These are phyloP conservation scores for Acanthiza pusilla DNA, from an alignment of 2,797 vertebrate genomes.

Conservation along the genomic window DNA sequence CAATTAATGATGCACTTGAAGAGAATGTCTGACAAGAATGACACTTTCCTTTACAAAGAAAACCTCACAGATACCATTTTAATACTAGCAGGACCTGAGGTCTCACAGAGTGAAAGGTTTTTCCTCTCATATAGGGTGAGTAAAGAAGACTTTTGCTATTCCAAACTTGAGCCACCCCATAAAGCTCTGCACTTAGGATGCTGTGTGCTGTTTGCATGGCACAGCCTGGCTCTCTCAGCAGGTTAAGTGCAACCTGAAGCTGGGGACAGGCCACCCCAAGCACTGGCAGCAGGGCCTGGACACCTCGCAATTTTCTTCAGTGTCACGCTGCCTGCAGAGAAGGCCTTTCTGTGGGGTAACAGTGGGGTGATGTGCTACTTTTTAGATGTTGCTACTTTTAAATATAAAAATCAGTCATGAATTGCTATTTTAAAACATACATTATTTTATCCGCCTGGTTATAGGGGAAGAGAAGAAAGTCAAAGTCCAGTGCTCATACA, in stretches of 20 bases:
- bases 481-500: not conserved
- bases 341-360: not conserved
- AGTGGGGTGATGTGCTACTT: not conserved
- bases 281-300: fast-evolving
- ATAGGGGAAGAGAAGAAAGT: not conserved
- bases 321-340: fast-evolving
- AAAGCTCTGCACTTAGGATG: not conserved
- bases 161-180: not conserved
- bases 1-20: not conserved
- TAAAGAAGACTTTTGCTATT: not conserved
- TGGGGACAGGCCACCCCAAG: not conserved
- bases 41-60: not conserved
- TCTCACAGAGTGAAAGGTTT: not conserved
- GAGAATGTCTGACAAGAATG: not conserved
- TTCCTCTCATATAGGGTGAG: not conserved
- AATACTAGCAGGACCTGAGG: not conserved
- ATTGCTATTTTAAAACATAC: not conserved
- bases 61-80: not conserved
- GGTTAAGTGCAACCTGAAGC: not conserved
- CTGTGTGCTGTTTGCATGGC: not conserved
- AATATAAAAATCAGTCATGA: not conserved
- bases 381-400: not conserved
- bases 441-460: not conserved
- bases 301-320: not conserved
- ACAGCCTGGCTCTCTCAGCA: not conserved